Conservation (phyloP, 1,140 invertebrate genomes). For the Rhagoletis zephyria region DNA sequence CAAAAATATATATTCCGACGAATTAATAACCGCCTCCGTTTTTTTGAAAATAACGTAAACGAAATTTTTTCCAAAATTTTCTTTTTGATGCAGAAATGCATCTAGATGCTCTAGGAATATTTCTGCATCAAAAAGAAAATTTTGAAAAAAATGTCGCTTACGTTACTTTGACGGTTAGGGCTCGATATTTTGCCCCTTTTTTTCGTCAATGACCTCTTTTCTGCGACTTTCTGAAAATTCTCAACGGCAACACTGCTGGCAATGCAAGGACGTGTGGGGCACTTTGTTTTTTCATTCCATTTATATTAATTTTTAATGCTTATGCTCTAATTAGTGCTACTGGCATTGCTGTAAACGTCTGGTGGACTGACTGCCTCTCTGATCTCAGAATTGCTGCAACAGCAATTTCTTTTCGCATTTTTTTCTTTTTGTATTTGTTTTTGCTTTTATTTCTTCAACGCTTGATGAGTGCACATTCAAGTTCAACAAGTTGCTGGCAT, state of each 20-base stretch:
- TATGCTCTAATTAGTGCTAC: slow-evolving; percentile 37
- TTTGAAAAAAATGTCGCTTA: no score
- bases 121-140: no score
- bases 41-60: no score
- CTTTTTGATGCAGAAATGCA: no score
- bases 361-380: not conserved
- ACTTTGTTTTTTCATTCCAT: slow-evolving; percentile 27
- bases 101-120: no score
- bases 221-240: no score
- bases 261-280: slow-evolving; percentile 8
- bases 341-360: slow-evolving; percentile 2
- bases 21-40: no score
- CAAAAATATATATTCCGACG: no score
- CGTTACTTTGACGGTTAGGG: no score
- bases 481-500: slow-evolving; percentile 49
- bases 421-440: not conserved
- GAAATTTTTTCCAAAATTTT: no score
- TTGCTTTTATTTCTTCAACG: not conserved
- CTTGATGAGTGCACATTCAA: slow-evolving; percentile 49
- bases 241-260: not conserved
- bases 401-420: slow-evolving; percentile 8
- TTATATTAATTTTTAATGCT: slow-evolving; percentile 10
- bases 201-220: no score
- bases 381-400: slow-evolving; percentile 4
- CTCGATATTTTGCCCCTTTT: no score